Percentiles rank a stretch among this genome's conserved stretches.
phyloP scores from a whole-genome alignment of 2,797 vertebrate genomes.

The Molossus molossus region DNA sequence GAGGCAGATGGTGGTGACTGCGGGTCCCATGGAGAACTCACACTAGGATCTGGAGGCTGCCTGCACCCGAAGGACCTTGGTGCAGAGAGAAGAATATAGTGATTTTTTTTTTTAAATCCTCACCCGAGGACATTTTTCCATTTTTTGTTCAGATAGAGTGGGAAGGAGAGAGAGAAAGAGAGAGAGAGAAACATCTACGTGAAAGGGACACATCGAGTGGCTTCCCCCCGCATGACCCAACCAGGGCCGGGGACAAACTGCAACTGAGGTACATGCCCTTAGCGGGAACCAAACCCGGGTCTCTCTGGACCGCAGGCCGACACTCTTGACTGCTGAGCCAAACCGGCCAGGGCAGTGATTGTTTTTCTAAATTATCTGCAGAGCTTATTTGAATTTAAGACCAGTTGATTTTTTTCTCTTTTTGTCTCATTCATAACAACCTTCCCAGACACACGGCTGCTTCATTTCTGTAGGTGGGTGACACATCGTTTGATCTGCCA shows the following conservation, averaged over 20 bases:
- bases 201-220: too few species aligned
- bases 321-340: too few species aligned
- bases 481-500: conserved; percentile 98
- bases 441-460: neutral
- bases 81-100: neutral
- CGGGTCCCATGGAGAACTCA: neutral
- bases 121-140: too few species aligned
- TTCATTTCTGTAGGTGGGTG: conserved; percentile 93
- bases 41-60: neutral
- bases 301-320: too few species aligned
- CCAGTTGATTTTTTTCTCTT: neutral
- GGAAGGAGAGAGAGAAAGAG: too few species aligned
- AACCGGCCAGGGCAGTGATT: neutral
- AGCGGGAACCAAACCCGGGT: too few species aligned
- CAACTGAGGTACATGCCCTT: too few species aligned
- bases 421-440: neutral
- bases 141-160: too few species aligned
- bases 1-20: neutral
- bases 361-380: neutral
- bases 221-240: too few species aligned
- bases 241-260: too few species aligned
- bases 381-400: neutral
- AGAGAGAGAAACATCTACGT: too few species aligned
- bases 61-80: neutral
- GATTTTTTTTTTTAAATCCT: too few species aligned